These are phyloP conservation scores for Apeira syringaria DNA, from an alignment of 2,888 invertebrate species.

Conservation along the genomic window DNA sequence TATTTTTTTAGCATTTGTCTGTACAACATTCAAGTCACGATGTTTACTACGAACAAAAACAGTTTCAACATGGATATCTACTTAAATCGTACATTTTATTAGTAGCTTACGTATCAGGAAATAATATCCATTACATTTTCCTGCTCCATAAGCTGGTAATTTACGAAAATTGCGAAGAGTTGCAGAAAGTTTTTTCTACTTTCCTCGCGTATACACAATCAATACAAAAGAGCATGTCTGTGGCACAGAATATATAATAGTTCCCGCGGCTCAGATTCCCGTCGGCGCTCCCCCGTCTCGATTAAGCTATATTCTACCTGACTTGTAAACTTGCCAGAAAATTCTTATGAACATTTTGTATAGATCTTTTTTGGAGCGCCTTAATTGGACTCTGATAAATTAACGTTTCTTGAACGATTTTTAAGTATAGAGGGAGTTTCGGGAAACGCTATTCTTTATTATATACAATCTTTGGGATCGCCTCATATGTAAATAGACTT, in stretches of 20 bases:
- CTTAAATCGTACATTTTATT: slow-evolving; percentile 17
- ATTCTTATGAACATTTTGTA: slow-evolving; percentile 14
- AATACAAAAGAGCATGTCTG: slow-evolving; percentile 54
- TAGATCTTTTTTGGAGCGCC: neutral
- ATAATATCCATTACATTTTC: slow-evolving; percentile 16
- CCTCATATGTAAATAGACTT: no score
- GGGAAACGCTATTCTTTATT: no score
- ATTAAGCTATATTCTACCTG: slow-evolving; percentile 77
- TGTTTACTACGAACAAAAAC: neutral
- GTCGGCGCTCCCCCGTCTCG: slow-evolving; percentile 60
- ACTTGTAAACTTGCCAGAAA: slow-evolving; percentile 25
- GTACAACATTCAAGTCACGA: no score
- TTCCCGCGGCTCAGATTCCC: neutral
- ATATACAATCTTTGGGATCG: no score
- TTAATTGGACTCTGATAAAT: slow-evolving; percentile 4
- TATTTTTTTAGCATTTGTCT: no score
- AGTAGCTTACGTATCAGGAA: slow-evolving; percentile 9
- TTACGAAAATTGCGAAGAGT: slow-evolving; percentile 7
- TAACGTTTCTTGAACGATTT: neutral
- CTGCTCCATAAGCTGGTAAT: slow-evolving; percentile 15
- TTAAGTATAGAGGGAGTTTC: no score
- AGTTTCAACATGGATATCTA: neutral
- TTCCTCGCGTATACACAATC: slow-evolving; percentile 28
- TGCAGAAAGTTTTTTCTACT: slow-evolving; percentile 25
- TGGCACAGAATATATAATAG: slow-evolving; percentile 31